A percentile compares a stretch with the other conserved stretches of the same genome.
Evolutionary conservation across 1,140 invertebrate genomes (phyloP).

Genomic region (Meloidogyne floridensis): DNA sequence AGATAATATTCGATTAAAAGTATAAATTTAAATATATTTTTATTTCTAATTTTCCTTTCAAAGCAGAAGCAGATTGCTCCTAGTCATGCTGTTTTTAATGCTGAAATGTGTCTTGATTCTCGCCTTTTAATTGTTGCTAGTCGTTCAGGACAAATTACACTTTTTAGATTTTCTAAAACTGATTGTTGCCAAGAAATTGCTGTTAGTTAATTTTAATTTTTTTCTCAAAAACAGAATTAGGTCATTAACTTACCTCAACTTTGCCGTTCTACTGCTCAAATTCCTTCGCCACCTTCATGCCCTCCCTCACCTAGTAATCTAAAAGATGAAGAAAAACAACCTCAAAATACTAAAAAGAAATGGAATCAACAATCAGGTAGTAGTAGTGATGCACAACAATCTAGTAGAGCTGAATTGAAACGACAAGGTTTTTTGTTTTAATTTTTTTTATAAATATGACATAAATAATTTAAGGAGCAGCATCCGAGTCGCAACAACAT

Average conservation of each 20-base stretch:
- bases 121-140: slow-evolving; percentile 84
- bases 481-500: neutral
- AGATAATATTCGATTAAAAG: neutral
- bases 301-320: slow-evolving; percentile 25
- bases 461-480: slow-evolving; percentile 15
- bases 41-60: neutral
- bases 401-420: slow-evolving; percentile 32
- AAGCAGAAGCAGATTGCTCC: slow-evolving; percentile 68
- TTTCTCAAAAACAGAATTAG: slow-evolving; percentile 31
- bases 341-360: neutral
- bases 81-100: slow-evolving; percentile 87
- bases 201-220: slow-evolving; percentile 70
- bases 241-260: slow-evolving; percentile 36
- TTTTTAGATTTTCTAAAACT: slow-evolving; percentile 90
- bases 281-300: slow-evolving; percentile 35
- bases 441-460: neutral
- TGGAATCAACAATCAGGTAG: slow-evolving; percentile 11
- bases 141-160: slow-evolving; percentile 84
- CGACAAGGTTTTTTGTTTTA: slow-evolving; percentile 35
- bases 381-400: slow-evolving; percentile 14
- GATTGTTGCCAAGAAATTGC: slow-evolving; percentile 82
- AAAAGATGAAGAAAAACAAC: slow-evolving; percentile 13
- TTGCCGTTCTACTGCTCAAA: slow-evolving; percentile 27
- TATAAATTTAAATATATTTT: neutral
- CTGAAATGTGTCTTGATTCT: slow-evolving; percentile 89